Percentiles rank a stretch among this genome's conserved stretches.
phyloP scores from a whole-genome alignment of 2,888 invertebrate species.

The Synanthedon formicaeformis region DNA sequence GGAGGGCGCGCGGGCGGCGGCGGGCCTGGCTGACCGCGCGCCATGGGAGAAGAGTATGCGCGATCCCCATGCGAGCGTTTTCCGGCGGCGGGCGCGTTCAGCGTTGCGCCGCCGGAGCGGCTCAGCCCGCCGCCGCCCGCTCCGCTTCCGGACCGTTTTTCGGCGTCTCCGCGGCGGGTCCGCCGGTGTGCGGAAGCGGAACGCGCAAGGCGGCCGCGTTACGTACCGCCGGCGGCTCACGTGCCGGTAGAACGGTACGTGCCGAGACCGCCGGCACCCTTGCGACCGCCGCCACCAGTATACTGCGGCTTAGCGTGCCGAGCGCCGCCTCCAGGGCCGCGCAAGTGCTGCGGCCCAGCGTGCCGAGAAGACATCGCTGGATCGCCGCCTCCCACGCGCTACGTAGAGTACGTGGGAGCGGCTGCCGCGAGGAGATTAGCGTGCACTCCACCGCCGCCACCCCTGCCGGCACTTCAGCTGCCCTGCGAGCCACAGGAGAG shows the following conservation, averaged over 20 bases:
- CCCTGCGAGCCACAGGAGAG: conserved; percentile 63
- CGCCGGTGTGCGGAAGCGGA: conserved; percentile 76
- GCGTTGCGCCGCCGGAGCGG: conserved; percentile 75
- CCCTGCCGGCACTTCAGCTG: conserved; percentile 60
- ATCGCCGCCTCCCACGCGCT: conserved; percentile 59
- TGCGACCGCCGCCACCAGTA: conserved; percentile 61
- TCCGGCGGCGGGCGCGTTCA: conserved; percentile 69
- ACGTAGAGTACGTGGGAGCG: conserved; percentile 75
- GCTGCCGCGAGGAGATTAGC: conserved; percentile 72
- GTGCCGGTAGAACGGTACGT: conserved; percentile 80
- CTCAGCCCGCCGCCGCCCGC: conserved; percentile 74
- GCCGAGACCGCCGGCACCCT: conserved; percentile 69
- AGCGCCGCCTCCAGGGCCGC: conserved; percentile 45
- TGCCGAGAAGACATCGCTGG: conserved; percentile 57
- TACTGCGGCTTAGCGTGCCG: conserved; percentile 68
- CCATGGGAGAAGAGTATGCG: conserved; percentile 68
- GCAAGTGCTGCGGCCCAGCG: conserved; percentile 60
- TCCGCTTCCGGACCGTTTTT: conserved; percentile 70
- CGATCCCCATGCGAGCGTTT: conserved; percentile 69
- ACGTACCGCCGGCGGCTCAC: conserved; percentile 77
- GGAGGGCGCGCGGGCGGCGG: conserved; percentile 63
- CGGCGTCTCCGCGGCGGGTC: conserved; percentile 71
- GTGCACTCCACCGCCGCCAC: conserved; percentile 63
- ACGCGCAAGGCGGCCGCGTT: conserved; percentile 72
- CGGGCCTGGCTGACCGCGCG: conserved; percentile 63